A percentile compares a stretch with the other conserved stretches of the same genome.
phyloP scores from a whole-genome alignment of 2,113 vertebrate species.

The Chloebia gouldiae region DNA sequence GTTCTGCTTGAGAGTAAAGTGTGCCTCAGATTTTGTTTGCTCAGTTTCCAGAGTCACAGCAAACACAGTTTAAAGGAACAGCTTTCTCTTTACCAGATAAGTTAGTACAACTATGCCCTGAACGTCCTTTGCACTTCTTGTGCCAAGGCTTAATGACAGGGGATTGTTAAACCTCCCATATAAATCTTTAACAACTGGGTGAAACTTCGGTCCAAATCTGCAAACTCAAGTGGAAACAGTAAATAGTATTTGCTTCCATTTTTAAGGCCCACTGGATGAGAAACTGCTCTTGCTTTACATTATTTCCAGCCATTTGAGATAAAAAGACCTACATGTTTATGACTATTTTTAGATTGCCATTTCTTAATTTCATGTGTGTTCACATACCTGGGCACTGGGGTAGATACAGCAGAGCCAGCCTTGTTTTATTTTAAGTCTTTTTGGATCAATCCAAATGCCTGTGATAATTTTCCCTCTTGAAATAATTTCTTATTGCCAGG shows the following conservation, averaged over 20 bases:
- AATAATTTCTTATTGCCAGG: background rate
- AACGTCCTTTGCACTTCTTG: slow-evolving; percentile 46
- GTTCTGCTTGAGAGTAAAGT: background rate
- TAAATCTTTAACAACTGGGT: slow-evolving; percentile 54
- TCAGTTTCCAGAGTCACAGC: slow-evolving; percentile 69
- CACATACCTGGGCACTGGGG: background rate
- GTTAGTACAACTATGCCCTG: slow-evolving; percentile 50
- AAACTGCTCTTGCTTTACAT: background rate
- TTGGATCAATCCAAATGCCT: background rate
- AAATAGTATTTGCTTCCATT: slow-evolving; percentile 15
- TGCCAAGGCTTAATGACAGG: slow-evolving; percentile 56
- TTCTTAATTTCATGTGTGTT: background rate
- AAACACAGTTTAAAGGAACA: slow-evolving; percentile 65
- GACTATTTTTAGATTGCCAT: background rate
- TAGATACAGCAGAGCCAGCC: background rate
- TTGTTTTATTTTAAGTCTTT: background rate
- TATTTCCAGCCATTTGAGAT: slow-evolving; percentile 18
- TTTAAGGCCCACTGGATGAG: background rate
- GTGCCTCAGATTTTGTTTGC: slow-evolving; percentile 54
- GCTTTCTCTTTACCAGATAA: slow-evolving; percentile 61
- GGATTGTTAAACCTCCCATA: slow-evolving; percentile 10
- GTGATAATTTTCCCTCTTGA: background rate
- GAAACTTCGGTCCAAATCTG: background rate
- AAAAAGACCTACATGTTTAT: background rate
- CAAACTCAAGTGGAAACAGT: slow-evolving; percentile 6